Base-by-base conservation (phyloP, 2,888 invertebrate species). In the Lysandra coridon region DNA sequence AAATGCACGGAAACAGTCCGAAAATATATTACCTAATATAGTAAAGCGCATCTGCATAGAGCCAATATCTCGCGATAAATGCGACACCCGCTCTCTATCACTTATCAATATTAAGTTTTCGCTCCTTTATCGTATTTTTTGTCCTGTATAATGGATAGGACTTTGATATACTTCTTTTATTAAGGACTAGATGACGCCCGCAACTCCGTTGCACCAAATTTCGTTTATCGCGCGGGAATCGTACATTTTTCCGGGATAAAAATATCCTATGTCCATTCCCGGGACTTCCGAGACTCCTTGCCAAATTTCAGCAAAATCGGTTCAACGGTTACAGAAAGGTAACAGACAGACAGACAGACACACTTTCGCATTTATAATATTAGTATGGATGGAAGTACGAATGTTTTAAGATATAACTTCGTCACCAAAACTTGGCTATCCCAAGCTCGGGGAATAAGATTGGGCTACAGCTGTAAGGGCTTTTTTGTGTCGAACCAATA, bases 391-490 rank as follows among this genome's bases (percentile, higher is more conserved):
- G 23, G 23, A 23, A 23, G 23, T 23, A 23, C 23, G 73, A n/a
- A 60, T 79, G 60, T 74, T 79, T 74, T 33, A 73, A 74, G 60
- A 74, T 60, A 79, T 62, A 79, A 79, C 4, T 79, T 79, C 40
- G 74, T 79, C 44, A 74, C 79, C 79, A 74, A 62, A 79, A 74
- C 57, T 74, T 73, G 60, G 73, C 62, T 14, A 79, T 79, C 79
- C 79, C 57, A 5, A 80, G 75, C 83, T 84, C 83, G 80, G 82
- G 78, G 84, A 85, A 90, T 90, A 90, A 89, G 88, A 90, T 90
- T 88, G 86, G 87, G 86, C 85, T 84, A 85, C 85, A 85, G 86
- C 87, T 85, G 87, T 92, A 92, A 92, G 91, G 90, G 92, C 89
- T 90, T 91, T 91, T 89, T 91, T 91, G 90, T 92, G 91, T 91